Base-by-base conservation (phyloP, 2,888 invertebrate genomes). In the Xanthorhoe designata region DNA sequence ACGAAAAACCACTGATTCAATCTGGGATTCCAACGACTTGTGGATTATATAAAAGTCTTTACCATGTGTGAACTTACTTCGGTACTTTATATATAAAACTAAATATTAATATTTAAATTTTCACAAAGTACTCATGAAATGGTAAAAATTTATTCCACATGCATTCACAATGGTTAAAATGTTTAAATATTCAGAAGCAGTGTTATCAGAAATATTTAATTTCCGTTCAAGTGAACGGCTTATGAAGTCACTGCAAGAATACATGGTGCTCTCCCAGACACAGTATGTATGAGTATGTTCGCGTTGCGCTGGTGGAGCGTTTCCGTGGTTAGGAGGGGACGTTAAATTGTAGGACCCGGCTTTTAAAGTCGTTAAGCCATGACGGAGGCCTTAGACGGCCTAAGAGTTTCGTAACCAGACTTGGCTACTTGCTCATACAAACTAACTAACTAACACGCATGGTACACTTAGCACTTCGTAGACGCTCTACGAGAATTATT, bases 201-300 rank as follows among this genome's bases (percentile, higher is more conserved):
- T 17, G 8, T 17, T 47, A 47, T 17, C 15, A 17, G 47, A 53
- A 53, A 35, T 35, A 35, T 53, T 53, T 35, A 53, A 53, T 53
- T 17, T 53, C 53, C 35, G 53, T 15, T 47, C 47, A 47, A 47
- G 47, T 17, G 17, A 15, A 15, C 47, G 47, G 17, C 47, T 47
- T 42, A 8, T 47, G 47, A 15, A 15, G 47, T 15, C 15, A 15
- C 7, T 47, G 47, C 47, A 47, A 17, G 47, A 7, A 17, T 47
- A 47, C 8, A 13, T 15, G 15, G 17, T 47, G 17, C 8, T 47
- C 15, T 2, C 15, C 5, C 45, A 5, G 45, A n/a, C 45, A n/a
- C 2, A 38, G 35, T 38, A 10, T 10, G 10, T 35, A 35, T 35
- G 35, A 0, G 35, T 8, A 0, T 38, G n/a, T n/a, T n/a, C n/a